Conservation (phyloP, 2,797 vertebrate genomes). For the Argyrosomus regius region DNA sequence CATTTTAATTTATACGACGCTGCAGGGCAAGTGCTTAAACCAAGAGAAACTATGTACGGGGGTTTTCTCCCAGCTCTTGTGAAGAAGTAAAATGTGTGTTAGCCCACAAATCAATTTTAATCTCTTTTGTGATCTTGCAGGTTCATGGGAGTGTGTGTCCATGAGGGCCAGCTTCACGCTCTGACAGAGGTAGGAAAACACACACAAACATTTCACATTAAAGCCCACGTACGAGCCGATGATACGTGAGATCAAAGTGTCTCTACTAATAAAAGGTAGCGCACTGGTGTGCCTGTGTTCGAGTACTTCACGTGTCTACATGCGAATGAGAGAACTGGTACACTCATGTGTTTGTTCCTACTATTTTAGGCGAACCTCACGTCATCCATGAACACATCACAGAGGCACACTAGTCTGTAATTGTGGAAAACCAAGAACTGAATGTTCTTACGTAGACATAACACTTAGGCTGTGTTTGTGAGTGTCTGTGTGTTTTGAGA, state of each 20-base stretch:
- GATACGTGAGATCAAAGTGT: slow-evolving; percentile 35
- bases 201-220: slow-evolving; percentile 23
- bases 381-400: slow-evolving; percentile 38
- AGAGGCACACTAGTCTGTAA: slow-evolving; percentile 46
- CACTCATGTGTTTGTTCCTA: background rate
- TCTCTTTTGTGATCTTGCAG: slow-evolving; percentile 77
- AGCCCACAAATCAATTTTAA: background rate
- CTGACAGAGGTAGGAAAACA: slow-evolving; percentile 94
- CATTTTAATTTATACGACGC: background rate
- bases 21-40: background rate
- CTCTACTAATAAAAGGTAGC: slow-evolving; percentile 33
- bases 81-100: background rate
- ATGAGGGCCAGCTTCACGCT: slow-evolving; percentile 97
- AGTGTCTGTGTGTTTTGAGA: background rate
- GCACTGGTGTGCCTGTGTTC: background rate
- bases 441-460: slow-evolving; percentile 37
- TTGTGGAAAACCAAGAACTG: slow-evolving; percentile 56
- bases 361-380: slow-evolving; percentile 46
- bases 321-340: background rate
- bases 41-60: background rate
- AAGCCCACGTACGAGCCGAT: slow-evolving; percentile 14
- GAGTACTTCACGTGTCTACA: background rate
- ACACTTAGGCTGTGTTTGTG: slow-evolving; percentile 19
- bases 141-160: slow-evolving; percentile 98
- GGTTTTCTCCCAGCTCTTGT: background rate